Evolutionary conservation across 2,113 vertebrate genomes (phyloP), one percentile per base, ranked within the genome.

Genomic region (Pycnonotus jocosus): DNA sequence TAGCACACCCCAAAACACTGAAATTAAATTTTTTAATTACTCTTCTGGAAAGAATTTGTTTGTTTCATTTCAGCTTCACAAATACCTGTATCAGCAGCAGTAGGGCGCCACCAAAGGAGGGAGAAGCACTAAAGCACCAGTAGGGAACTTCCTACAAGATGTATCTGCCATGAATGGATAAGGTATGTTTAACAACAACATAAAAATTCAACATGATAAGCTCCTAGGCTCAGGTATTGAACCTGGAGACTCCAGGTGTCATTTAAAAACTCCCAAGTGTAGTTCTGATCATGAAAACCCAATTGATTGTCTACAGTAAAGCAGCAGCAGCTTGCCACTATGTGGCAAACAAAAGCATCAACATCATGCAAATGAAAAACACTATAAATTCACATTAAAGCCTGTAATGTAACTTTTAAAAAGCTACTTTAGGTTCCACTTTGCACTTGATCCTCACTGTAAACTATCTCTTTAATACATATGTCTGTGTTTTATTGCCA

Each of bases 371-470:
- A 77, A 37, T 48, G 30, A 42, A 60, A 73, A n/a, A 8, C 40
- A 51, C 19, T 12, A 18, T 40, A 89, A 53, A 47, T 62, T 15
- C 50, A 74, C n/a, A 18, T 3, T 68, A 72, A 93, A 84, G 24
- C 21, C 40, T 74, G 58, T 22, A 61, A 57, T 0, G 0, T 12
- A n/a, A 69, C 35, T 42, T 85, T 33, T 72, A 4, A 4, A 5
- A 72, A 73, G n/a, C 93, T 88, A 84, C 64, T 90, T 91, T 42
- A 89, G 17, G 51, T 81, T 74, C 40, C 10, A 76, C 78, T 51
- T 92, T 70, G 12, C 57, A 89, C 35, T 88, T 57, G 47, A 58
- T 35, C 23, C 54, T 91, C 27, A 24, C 28, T 71, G 33, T 54
- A 87, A 73, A 83, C 12, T 47, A 7, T 15, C 17, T 66, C 38